Percentiles rank a stretch among this genome's conserved stretches.
Conservation (phyloP, 1,140 invertebrate genomes). For the Ceratitis capitata region DNA sequence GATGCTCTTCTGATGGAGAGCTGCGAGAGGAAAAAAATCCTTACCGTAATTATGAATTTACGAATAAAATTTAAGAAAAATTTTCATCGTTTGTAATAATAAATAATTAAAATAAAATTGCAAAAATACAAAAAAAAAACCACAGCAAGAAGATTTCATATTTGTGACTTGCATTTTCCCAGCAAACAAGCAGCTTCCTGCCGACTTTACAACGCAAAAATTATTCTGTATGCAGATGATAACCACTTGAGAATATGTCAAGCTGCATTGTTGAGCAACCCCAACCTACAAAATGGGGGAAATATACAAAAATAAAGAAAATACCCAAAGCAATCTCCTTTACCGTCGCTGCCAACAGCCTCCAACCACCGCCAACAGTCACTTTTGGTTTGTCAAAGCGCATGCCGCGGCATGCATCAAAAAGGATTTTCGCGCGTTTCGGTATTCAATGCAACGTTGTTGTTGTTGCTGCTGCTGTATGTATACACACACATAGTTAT, state of each 20-base stretch:
- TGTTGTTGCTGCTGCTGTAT: too few relatives aligned
- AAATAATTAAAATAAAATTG: neutral
- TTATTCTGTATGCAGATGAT: constrained; percentile 15
- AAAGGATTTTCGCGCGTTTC: constrained; percentile 23
- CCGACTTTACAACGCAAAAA: neutral
- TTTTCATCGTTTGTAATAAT: neutral
- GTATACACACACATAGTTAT: neutral
- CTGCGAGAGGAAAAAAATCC: too few relatives aligned
- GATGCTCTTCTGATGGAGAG: too few relatives aligned
- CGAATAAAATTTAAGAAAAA: too few relatives aligned
- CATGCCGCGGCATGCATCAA: constrained; percentile 24
- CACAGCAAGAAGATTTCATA: neutral
- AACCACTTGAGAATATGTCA: constrained; percentile 26
- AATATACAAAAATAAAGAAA: neutral
- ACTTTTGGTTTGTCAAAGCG: constrained; percentile 34
- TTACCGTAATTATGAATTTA: too few relatives aligned
- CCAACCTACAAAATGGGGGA: neutral
- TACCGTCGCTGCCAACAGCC: neutral
- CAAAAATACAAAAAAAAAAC: neutral
- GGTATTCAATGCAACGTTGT: neutral
- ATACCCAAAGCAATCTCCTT: neutral
- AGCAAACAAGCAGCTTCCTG: neutral
- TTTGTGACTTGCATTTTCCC: neutral
- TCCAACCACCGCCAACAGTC: neutral
- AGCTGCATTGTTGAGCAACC: neutral